Evolutionary conservation across 2,797 vertebrate genomes (phyloP), one percentile per base, ranked within the genome.

Genomic region (Cirrhinus molitorella): DNA sequence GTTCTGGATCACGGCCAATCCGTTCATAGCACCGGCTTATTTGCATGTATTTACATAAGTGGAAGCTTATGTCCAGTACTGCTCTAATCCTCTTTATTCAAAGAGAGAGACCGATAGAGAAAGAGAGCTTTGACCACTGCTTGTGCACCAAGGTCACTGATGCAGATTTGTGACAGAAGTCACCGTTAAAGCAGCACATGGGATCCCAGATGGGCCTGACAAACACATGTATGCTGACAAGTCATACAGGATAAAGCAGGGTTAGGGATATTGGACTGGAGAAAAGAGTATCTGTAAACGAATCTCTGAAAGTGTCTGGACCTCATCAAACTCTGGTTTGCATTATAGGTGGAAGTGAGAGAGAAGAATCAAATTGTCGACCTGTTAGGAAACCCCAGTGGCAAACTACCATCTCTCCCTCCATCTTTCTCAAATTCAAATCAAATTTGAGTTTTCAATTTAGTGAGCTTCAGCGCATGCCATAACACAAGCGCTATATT

Each of bases 21-120:
- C 59, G 40, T 87, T 79, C 47, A 78, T 63, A 79, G 83, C 53
- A 83, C 70, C 17, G 17, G 77, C 77, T 88, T 80, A 88, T 89
- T 89, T 88, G 83, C 87, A 87, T 87, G 84, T 78, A 87, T 86
- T 87, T 82, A 70, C 84, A 85, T 85, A 87, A 83, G 66, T 85
- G 73, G 75, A 75, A 85, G 88, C 84, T 87, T 81, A 87, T 78
- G 82, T 86, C 71, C 79, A 80, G 72, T 79, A 79, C 61, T 78
- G 81, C 86, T 76, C 71, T 88, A 86, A 87, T 28, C 55, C 70
- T 80, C 84, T 87, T 85, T 74, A 84, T 74, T 79, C 66, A 25
- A 72, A 70, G 81, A 61, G 53, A 43, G 63, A 81, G 37, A 72
- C 23, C 72, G 21, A 83, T 45, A 74, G 71, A 75, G 68, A 76